Evolutionary conservation across 2,797 vertebrate genomes (phyloP), one percentile per base, ranked within the genome.

Genomic region (Rhabdomys pumilio): DNA sequence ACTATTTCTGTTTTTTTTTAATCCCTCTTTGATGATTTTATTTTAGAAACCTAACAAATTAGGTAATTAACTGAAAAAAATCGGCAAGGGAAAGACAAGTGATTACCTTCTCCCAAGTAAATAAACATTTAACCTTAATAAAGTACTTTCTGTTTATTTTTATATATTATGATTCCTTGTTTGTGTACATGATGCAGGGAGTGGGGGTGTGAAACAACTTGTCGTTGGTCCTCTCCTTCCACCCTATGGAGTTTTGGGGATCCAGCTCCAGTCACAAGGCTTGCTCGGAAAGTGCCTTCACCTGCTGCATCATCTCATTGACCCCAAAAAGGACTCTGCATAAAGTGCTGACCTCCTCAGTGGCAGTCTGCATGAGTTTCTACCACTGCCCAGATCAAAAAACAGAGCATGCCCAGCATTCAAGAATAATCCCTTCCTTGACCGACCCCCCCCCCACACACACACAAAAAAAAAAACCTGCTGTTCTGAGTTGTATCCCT

Each of bases 41-140:
- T 53, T 88, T 96, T 84, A 63, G 89, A 90, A 55, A 31, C 29
- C 41, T 95, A 95, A 93, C 41, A 91, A 83, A 77, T 85, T 90
- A 92, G 41, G 63, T 92, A 95, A 91, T 87, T 84, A 95, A 55
- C 79, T 53, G 26, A 93, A 93, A 88, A 83, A 95, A 91, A 84
- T n/a, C 44, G 86, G 22, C 93, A 47, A 3, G 13, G 44, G 24
- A 79, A 94, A 96, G 61, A 67, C 63, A 24, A 85, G 84, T 87
- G 6, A 41, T 87, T 72, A 57, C 61, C n/a, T 57, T 55, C 53
- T 88, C 15, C n/a, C 15, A 88, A 73, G 53, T 73, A 88, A 44
- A 41, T 31, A 41, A 73, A 11, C 26, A 73, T 41, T 55, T 73
- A 73, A 11, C 50, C 34, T 55, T 38, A 72, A 53, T 55, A 29